These are phyloP conservation scores for Hydractinia symbiolongicarpus DNA, from an alignment of 30 jellyfish, hydroid and myxozoan genomes.

Conservation along the genomic window DNA sequence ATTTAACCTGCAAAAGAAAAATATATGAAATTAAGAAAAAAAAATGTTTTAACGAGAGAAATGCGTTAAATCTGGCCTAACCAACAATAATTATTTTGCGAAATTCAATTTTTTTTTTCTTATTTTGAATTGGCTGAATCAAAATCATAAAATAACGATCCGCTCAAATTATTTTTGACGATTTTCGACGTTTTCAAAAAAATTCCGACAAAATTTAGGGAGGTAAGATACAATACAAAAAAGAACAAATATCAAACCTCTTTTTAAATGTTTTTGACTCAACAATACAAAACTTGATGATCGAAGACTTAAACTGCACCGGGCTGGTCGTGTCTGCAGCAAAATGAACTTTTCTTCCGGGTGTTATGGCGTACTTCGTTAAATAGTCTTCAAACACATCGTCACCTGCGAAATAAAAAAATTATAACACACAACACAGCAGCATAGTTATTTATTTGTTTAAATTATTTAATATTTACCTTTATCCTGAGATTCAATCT, in stretches of 20 bases:
- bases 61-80: no score
- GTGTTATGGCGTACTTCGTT: conserved; percentile 33
- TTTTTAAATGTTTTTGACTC: conserved; percentile 74
- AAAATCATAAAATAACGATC: not conserved
- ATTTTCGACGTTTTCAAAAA: no score
- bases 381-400: not conserved
- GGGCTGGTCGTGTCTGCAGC: conserved; percentile 60
- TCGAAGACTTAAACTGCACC: conserved; percentile 56
- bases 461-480: not conserved
- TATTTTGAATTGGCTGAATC: not conserved
- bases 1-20: conserved; percentile 38
- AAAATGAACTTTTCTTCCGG: conserved; percentile 51
- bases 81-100: no score
- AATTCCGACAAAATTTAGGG: no score
- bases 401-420: not conserved
- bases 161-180: not conserved
- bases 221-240: not conserved
- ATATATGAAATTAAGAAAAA: no score
- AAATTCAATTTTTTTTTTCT: no score
- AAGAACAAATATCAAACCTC: conserved; percentile 30
- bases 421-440: not conserved
- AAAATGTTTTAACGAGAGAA: no score
- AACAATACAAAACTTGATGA: conserved; percentile 60
- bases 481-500: conserved; percentile 38
- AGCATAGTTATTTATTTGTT: not conserved